Conservation (phyloP, 2,797 vertebrate species). For the Botia kubotai region DNA sequence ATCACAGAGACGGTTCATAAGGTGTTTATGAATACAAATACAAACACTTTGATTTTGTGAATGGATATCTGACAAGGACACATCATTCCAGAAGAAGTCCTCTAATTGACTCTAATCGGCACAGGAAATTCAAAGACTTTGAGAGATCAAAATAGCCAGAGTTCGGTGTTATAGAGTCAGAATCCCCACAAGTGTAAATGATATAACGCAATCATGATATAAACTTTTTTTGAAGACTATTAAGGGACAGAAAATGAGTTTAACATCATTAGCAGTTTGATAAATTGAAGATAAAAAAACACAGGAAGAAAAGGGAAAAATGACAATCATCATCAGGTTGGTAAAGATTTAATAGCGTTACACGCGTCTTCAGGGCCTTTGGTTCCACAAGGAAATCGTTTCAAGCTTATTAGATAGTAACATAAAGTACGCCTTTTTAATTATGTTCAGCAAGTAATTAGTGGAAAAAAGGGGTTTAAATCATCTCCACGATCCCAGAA, state of each 20-base stretch:
- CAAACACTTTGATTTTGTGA: too few species aligned
- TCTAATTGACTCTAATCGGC: background rate
- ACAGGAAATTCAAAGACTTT: background rate
- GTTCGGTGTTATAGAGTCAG: background rate
- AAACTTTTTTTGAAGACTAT: conserved; percentile 34
- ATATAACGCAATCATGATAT: conserved; percentile 22
- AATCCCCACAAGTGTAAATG: conserved; percentile 17
- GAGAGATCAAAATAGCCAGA: background rate
- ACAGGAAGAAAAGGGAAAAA: conserved; percentile 48
- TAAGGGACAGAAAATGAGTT: conserved; percentile 39
- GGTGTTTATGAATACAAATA: too few species aligned
- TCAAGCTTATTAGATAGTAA: conserved; percentile 72
- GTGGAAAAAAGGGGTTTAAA: conserved; percentile 68
- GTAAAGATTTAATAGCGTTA: conserved; percentile 59
- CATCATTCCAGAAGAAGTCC: background rate
- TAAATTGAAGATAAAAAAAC: background rate
- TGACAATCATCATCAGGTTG: conserved; percentile 55
- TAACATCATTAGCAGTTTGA: conserved; percentile 21
- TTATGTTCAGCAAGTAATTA: conserved; percentile 77
- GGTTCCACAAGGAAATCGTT: conserved; percentile 64
- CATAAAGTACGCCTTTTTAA: conserved; percentile 75
- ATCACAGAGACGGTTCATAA: too few species aligned
- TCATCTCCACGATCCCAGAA: conserved; percentile 73
- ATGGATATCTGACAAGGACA: background rate
- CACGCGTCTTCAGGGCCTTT: conserved; percentile 63